Evolutionary conservation across 2,113 vertebrate species (phyloP).

Genomic region (Catharus minimus): DNA sequence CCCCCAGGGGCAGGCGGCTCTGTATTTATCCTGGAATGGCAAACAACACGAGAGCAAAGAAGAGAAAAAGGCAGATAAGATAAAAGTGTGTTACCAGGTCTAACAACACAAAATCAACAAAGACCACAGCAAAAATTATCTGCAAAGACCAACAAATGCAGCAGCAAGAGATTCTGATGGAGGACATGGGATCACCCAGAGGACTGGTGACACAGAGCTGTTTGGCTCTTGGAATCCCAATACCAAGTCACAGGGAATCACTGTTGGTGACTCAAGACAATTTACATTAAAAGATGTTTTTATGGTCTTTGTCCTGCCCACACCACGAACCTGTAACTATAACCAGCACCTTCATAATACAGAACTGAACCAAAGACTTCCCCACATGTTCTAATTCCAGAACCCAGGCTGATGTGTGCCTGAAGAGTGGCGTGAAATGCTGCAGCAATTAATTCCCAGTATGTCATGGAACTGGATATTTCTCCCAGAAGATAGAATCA

Average conservation of each 20-base stretch:
- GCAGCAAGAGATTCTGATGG: not conserved
- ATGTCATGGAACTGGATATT: not conserved
- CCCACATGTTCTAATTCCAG: not conserved
- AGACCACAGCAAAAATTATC: conserved; percentile 11
- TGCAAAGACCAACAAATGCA: not conserved
- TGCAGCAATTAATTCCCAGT: not conserved
- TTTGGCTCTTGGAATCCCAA: not conserved
- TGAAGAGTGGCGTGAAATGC: not conserved
- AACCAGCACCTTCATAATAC: not conserved
- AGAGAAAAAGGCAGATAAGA: conserved; percentile 60
- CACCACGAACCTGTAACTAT: not conserved
- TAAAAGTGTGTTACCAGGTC: conserved; percentile 56
- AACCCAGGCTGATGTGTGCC: not conserved
- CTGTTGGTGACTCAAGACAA: not conserved
- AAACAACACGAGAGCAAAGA: conserved; percentile 56
- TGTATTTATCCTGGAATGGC: conserved; percentile 44
- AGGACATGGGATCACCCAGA: not conserved
- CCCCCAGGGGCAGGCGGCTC: conserved; percentile 31
- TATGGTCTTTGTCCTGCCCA: not conserved
- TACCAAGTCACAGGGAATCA: not conserved
- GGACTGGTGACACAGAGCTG: not conserved
- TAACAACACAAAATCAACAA: conserved; percentile 46
- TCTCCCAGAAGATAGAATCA: not conserved
- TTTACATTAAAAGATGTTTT: not conserved
- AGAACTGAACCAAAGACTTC: not conserved